Conservation (phyloP, 2,888 invertebrate genomes). For the Leucoma salicis region DNA sequence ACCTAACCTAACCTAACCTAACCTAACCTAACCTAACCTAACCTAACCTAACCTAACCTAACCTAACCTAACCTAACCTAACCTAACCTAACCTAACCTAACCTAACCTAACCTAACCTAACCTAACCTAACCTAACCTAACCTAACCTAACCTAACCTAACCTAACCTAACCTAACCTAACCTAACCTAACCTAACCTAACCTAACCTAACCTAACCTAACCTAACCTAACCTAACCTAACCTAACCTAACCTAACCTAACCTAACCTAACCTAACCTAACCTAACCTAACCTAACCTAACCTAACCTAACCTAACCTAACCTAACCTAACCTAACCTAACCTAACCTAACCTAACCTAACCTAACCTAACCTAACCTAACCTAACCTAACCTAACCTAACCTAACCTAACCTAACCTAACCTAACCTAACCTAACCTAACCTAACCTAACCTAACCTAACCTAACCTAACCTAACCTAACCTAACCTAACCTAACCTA, state of each 20-base stretch:
- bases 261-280: constrained; percentile 8
- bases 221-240: constrained; percentile 3
- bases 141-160: constrained; percentile 14
- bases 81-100: constrained; percentile 10
- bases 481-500: no score
- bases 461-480: constrained; percentile 10
- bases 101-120: constrained; percentile 9
- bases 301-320: constrained; percentile 5
- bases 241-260: constrained; percentile 5
- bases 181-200: constrained; percentile 10
- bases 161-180: constrained; percentile 11
- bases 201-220: constrained; percentile 4
- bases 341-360: constrained; percentile 6
- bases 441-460: constrained; percentile 12
- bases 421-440: constrained; percentile 8
- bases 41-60: constrained; percentile 10
- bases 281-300: constrained; percentile 7
- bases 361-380: constrained; percentile 9
- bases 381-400: constrained; percentile 9
- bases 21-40: constrained; percentile 10
- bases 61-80: constrained; percentile 10
- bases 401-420: constrained; percentile 9
- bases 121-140: constrained; percentile 14
- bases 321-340: constrained; percentile 5
- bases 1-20: constrained; percentile 10